Evolutionary conservation across 1,140 invertebrate species (phyloP).

Genomic region (Drosophila santomea): DNA sequence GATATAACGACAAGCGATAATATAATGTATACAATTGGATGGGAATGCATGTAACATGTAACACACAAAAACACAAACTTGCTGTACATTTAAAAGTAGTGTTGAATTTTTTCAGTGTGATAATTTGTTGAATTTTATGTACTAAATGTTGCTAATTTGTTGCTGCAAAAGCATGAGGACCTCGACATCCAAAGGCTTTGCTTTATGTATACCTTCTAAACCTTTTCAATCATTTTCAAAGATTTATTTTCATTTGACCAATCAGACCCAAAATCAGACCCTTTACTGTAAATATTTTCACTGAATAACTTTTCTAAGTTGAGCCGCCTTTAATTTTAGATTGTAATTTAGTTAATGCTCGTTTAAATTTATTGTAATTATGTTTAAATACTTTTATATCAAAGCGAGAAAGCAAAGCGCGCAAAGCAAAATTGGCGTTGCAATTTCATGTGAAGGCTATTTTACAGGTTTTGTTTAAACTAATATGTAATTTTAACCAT

Average conservation of each 20-base stretch:
- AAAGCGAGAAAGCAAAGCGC: constrained; percentile 63
- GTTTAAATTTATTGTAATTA: constrained; percentile 52
- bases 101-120: constrained; percentile 83
- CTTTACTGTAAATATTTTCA: constrained; percentile 56
- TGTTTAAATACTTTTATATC: constrained; percentile 54
- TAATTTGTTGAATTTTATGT: constrained; percentile 81
- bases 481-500: constrained; percentile 66
- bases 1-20: constrained; percentile 56
- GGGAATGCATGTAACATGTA: constrained; percentile 47
- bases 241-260: constrained; percentile 21
- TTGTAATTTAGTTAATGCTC: constrained; percentile 65
- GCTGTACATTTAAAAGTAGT: constrained; percentile 73
- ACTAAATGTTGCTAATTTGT: constrained; percentile 73
- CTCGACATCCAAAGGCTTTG: constrained; percentile 36
- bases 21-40: constrained; percentile 70
- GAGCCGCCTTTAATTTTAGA: constrained; percentile 53
- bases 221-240: constrained; percentile 14
- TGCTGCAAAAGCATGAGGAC: constrained; percentile 43
- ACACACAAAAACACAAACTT: constrained; percentile 36
- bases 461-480: constrained; percentile 84
- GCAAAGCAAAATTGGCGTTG: constrained; percentile 57
- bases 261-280: constrained; percentile 15
- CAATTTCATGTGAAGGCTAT: constrained; percentile 79
- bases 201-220: constrained; percentile 35
- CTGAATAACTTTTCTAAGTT: constrained; percentile 26